phyloP scores from a whole-genome alignment of 2,797 vertebrate genomes.

The Rhadinocentrus ornatus region DNA sequence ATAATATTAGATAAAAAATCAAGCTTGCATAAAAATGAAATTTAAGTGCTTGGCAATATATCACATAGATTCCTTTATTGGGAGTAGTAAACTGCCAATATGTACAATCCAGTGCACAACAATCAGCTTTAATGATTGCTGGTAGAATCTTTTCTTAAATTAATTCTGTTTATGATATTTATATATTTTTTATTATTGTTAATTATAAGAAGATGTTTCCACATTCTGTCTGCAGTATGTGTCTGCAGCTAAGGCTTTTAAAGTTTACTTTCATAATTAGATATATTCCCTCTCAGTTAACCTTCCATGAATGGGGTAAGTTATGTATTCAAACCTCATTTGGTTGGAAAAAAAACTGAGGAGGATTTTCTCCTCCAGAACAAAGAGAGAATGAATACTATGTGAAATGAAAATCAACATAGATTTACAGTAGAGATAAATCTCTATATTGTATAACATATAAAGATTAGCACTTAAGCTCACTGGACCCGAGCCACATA shows the following conservation, averaged over 20 bases:
- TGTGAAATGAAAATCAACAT: neutral
- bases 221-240: neutral
- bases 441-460: neutral
- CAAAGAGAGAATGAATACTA: neutral
- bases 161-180: neutral
- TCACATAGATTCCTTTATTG: neutral
- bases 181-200: slow-evolving; percentile 2
- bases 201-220: neutral
- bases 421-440: neutral
- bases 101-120: neutral
- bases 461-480: neutral
- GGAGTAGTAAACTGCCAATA: neutral
- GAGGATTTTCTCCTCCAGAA: slow-evolving; percentile 1
- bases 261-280: slow-evolving; percentile 68
- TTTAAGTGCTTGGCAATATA: neutral
- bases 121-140: neutral
- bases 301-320: slow-evolving; percentile 66
- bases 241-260: slow-evolving; percentile 44
- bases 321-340: slow-evolving; percentile 62
- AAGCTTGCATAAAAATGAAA: neutral
- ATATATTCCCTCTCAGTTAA: slow-evolving; percentile 62
- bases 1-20: neutral
- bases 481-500: neutral
- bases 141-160: neutral
- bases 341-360: slow-evolving; percentile 16